phyloP scores from a whole-genome alignment of 2,113 vertebrate species.

The Callipepla californica region DNA sequence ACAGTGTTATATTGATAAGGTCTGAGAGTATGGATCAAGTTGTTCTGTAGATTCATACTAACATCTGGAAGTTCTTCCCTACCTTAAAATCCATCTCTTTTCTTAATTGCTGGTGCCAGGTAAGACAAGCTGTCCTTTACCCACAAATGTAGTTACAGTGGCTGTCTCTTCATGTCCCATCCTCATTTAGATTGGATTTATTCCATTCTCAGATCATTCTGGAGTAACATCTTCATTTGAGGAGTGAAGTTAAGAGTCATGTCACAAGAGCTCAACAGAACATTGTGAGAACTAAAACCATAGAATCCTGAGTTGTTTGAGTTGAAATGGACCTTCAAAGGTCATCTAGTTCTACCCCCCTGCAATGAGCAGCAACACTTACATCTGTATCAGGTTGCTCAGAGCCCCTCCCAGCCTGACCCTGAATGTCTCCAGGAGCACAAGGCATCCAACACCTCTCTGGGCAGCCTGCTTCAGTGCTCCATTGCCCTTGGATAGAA shows the following conservation, averaged over 20 bases:
- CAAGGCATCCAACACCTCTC: too few relatives aligned
- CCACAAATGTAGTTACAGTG: accelerated
- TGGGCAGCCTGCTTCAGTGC: too few relatives aligned
- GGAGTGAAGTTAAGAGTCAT: neutral
- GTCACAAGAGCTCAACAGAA: neutral
- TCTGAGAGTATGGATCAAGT: neutral
- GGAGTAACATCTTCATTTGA: neutral
- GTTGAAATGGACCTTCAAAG: too few relatives aligned
- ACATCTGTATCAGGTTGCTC: too few relatives aligned
- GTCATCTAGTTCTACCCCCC: too few relatives aligned
- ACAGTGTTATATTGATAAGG: neutral
- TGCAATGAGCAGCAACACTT: too few relatives aligned
- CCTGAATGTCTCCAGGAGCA: too few relatives aligned
- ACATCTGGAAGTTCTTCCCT: neutral
- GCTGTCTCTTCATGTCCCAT: neutral
- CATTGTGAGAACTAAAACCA: too few relatives aligned
- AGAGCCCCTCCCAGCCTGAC: too few relatives aligned
- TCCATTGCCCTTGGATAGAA: too few relatives aligned
- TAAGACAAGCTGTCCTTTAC: neutral
- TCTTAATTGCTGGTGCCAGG: neutral
- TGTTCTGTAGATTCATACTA: neutral
- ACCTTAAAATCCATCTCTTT: neutral
- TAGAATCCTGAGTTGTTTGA: too few relatives aligned
- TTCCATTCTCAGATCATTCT: neutral
- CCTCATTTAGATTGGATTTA: neutral